Percentiles rank a stretch among this genome's conserved stretches.
Conservation (phyloP, 2,888 invertebrate species). For the Macrosoma leucophasiata region DNA sequence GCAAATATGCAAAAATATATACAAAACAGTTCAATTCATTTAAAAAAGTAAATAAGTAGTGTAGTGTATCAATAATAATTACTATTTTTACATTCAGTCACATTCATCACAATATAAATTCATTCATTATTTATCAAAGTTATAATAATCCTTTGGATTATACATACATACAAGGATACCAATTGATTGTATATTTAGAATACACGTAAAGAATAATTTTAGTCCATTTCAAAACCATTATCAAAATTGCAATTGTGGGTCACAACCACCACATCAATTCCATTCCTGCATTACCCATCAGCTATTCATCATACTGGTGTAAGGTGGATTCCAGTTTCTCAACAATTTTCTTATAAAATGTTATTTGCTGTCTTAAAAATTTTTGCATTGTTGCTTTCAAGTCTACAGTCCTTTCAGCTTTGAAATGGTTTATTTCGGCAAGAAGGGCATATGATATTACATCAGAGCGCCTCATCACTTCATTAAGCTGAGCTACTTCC, state of each 20-base stretch:
- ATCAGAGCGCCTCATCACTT: conserved; percentile 89
- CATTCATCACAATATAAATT: conserved; percentile 60
- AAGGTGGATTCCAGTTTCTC: conserved; percentile 80
- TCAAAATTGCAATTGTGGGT: conserved; percentile 10
- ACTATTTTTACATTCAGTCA: conserved; percentile 52
- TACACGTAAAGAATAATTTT: conserved; percentile 29
- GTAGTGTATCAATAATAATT: conserved; percentile 28
- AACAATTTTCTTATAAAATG: conserved; percentile 92
- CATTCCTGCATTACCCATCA: conserved; percentile 21
- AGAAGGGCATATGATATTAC: conserved; percentile 94
- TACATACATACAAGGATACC: conserved; percentile 28
- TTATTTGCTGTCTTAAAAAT: conserved; percentile 91
- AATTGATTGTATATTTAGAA: conserved; percentile 14
- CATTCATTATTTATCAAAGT: conserved; percentile 37
- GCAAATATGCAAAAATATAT: conserved; percentile 50
- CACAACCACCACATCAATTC: conserved; percentile 16
- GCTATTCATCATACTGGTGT: conserved; percentile 62
- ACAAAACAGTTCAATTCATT: conserved; percentile 37
- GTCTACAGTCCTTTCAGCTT: conserved; percentile 89
- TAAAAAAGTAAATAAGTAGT: conserved; percentile 33
- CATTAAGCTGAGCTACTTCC: conserved; percentile 86
- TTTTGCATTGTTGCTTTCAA: conserved; percentile 89
- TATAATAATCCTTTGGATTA: conserved; percentile 51
- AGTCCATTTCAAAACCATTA: conserved; percentile 8
- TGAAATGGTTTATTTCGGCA: conserved; percentile 96